These are phyloP conservation scores for Sylvilagus floridanus DNA, from an alignment of 2,797 vertebrate genomes.

Conservation along the genomic window DNA sequence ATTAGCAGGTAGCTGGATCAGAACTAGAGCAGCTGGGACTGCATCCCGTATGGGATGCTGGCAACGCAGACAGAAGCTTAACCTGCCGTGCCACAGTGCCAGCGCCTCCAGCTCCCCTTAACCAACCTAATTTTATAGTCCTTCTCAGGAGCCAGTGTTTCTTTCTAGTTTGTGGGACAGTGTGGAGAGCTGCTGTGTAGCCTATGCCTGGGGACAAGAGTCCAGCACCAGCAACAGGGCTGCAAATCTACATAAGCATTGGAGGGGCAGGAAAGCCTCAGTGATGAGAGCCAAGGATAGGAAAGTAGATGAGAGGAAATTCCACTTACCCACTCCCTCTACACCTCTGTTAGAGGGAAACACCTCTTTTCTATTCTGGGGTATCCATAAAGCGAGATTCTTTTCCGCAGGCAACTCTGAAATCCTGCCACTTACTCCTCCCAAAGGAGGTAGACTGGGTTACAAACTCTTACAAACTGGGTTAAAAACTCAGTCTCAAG, in stretches of 20 bases:
- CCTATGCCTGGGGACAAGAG: background rate
- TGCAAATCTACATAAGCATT: background rate
- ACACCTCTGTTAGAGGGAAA: constrained; percentile 9
- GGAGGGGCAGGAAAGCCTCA: background rate
- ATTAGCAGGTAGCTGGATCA: too few relatives aligned
- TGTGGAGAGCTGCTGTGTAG: background rate
- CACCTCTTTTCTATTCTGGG: background rate
- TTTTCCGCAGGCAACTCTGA: background rate
- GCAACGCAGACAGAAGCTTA: too few relatives aligned
- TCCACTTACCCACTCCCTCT: background rate
- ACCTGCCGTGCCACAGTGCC: too few relatives aligned
- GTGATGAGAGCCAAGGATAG: background rate
- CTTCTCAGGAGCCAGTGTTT: background rate
- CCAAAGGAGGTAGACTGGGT: background rate
- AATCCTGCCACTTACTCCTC: background rate
- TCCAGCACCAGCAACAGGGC: background rate
- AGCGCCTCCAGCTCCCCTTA: too few relatives aligned
- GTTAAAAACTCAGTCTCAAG: background rate
- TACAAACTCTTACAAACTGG: too few relatives aligned
- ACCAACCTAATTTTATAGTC: background rate
- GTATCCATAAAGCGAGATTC: background rate
- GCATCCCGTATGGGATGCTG: too few relatives aligned
- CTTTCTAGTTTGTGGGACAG: background rate
- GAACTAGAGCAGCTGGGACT: too few relatives aligned
- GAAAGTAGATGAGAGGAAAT: background rate